Conservation (phyloP, 2,113 vertebrate genomes). For the Nesogale talazaci region DNA sequence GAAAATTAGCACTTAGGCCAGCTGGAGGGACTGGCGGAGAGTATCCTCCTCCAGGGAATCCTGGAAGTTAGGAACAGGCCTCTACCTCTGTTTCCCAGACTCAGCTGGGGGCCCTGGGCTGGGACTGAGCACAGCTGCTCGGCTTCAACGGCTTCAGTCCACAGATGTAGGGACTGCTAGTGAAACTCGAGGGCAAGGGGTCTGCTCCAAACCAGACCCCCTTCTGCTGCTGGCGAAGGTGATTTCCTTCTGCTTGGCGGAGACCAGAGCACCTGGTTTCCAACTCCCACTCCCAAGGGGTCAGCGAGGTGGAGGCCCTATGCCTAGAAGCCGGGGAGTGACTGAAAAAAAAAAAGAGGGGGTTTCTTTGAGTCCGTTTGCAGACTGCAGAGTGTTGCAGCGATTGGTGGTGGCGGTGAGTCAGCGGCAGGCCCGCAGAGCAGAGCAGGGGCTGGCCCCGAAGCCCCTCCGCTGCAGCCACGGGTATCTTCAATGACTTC, state of each 20-base stretch:
- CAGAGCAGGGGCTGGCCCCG: neutral
- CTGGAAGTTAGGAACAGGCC: neutral
- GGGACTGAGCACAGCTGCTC: neutral
- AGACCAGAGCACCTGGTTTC: neutral
- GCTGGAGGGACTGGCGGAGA: neutral
- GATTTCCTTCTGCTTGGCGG: neutral
- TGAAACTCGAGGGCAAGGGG: neutral
- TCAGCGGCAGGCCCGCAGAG: neutral
- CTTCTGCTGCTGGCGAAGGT: neutral
- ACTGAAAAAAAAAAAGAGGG: neutral
- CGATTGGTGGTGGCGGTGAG: neutral
- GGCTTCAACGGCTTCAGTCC: neutral
- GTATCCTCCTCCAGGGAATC: neutral
- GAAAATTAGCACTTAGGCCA: neutral
- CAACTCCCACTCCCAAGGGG: accelerated
- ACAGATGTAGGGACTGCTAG: too few species aligned
- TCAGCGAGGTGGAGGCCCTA: neutral
- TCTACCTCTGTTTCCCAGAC: neutral
- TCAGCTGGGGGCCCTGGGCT: neutral
- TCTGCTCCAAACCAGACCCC: neutral
- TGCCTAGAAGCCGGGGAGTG: too few species aligned
- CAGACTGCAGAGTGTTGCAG: neutral
- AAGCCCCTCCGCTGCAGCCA: neutral
- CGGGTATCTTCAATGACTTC: neutral
- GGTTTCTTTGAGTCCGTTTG: neutral